Evolutionary conservation across 2,113 vertebrate genomes (phyloP), one percentile per base, ranked within the genome.

Genomic region (Empidonax alnorum): DNA sequence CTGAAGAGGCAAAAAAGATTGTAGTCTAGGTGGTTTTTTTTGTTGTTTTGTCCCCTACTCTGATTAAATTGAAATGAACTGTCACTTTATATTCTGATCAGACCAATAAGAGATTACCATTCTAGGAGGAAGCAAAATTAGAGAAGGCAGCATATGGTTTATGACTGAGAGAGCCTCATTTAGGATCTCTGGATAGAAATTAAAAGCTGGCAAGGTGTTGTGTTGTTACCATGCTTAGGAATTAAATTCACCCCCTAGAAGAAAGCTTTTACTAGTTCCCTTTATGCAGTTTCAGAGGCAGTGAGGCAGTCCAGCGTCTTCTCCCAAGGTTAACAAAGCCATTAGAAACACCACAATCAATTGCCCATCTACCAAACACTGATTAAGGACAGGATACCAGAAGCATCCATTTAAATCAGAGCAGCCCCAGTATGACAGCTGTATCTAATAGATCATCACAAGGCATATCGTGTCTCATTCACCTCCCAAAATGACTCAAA

Each of bases 261-360:
- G n/a, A 84, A 77, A 89, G 62, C 14, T 81, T 81, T 75, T 27
- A 31, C 44, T 71, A 12, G 7, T 44, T 80, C 58, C 9, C 35
- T 65, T 71, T 25, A 31, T 1, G 3, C 11, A 37, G 67, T 75
- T 92, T 78, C 47, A 78, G 58, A 63, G 27, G 52, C 59, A 63
- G 9, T 15, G 59, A 94, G 35, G 59, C 53, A 89, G 27, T 6
- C 30, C 42, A 53, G 49, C 19, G 20, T 71, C 65, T 84, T 86
- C 44, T 92, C 18, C 53, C 96, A 93, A 91, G 88, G 72, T 96
- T 87, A 93, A 84, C 58, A 73, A 22, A 92, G 67, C 18, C 66
- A 86, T 90, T 72, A 92, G 33, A 77, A 94, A 89, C 27, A 84
- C 5, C 8, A 47, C 55, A 62, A 47, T 49, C 87, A 65, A 69